Conservation (phyloP, 2,113 vertebrate genomes). For the Hydropotes inermis region DNA sequence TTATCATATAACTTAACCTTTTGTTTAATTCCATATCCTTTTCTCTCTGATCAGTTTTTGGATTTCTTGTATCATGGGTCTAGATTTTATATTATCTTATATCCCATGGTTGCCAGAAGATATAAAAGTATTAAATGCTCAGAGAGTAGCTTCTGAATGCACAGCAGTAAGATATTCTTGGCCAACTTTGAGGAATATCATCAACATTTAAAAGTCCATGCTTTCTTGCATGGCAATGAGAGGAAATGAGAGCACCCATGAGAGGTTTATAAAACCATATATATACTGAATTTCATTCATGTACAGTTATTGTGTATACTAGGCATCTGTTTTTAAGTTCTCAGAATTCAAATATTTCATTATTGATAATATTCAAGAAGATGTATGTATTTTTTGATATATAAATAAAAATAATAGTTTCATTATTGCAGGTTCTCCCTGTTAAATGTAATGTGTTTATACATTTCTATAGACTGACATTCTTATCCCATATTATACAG, state of each 20-base stretch:
- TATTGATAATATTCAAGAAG: background rate
- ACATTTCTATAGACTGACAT: conserved; percentile 21
- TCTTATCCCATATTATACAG: conserved; percentile 43
- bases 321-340: background rate
- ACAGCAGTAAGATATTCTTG: background rate
- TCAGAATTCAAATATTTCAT: background rate
- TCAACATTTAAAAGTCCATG: background rate
- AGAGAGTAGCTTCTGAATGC: background rate
- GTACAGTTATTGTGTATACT: background rate
- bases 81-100: background rate
- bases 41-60: background rate
- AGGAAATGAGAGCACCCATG: background rate
- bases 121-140: background rate
- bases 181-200: background rate
- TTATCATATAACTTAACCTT: background rate
- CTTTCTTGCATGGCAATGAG: background rate
- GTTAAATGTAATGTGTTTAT: background rate
- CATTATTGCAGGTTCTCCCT: background rate
- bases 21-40: background rate
- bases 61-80: background rate
- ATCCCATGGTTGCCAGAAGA: background rate
- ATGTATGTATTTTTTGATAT: background rate
- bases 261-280: background rate
- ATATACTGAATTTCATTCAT: background rate
- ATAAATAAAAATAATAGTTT: background rate